These are phyloP conservation scores for Escarpia spicata DNA, from an alignment of 2,888 invertebrate species.

Conservation along the genomic window DNA sequence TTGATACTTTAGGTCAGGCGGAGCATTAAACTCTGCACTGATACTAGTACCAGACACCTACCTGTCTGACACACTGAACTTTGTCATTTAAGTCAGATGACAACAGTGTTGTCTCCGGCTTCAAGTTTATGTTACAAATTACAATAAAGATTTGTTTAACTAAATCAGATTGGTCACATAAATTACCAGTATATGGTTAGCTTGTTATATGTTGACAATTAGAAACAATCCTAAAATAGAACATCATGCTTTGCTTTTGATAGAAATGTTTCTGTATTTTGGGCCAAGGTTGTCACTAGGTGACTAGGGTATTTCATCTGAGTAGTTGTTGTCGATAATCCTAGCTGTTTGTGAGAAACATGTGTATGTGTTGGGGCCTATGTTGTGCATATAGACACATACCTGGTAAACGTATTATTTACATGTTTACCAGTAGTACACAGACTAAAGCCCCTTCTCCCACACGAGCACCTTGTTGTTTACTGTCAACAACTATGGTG, in stretches of 20 bases:
- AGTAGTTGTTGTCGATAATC: not conserved
- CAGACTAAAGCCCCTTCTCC: not conserved
- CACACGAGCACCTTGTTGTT: not conserved
- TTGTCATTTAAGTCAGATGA: not conserved
- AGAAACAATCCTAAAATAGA: too few species aligned
- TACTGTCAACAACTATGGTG: not conserved
- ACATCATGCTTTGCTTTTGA: too few species aligned
- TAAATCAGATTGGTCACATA: not conserved
- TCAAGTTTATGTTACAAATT: not conserved
- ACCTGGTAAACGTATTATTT: not conserved
- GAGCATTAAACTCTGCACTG: not conserved
- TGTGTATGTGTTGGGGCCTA: not conserved
- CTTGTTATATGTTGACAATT: too few species aligned
- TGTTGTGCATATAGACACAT: not conserved
- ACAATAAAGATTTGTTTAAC: not conserved
- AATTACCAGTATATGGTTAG: too few species aligned
- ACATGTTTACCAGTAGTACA: not conserved
- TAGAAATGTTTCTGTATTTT: too few species aligned
- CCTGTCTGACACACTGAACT: not conserved
- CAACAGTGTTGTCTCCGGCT: not conserved
- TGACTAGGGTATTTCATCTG: not conserved
- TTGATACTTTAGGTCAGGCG: not conserved
- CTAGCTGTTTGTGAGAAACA: not conserved
- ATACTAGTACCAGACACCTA: not conserved
- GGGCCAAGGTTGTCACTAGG: not conserved